These are phyloP conservation scores for Luehdorfia chinensis DNA, from an alignment of 1,140 invertebrate species.

Conservation along the genomic window DNA sequence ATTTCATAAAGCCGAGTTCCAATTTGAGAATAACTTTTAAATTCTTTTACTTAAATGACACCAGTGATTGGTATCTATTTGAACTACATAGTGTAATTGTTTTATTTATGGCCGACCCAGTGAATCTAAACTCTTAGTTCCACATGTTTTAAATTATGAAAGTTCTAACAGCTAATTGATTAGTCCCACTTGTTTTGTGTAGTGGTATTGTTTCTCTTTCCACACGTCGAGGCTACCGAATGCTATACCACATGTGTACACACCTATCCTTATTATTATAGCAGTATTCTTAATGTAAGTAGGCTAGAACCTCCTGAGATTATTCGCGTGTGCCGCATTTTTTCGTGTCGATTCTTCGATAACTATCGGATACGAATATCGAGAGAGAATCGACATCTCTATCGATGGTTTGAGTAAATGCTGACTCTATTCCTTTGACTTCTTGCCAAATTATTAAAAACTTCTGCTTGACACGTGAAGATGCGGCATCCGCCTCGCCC, in stretches of 20 bases:
- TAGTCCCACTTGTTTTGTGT: no score
- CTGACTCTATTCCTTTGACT: conserved; percentile 5
- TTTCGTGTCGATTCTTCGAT: conserved; percentile 18
- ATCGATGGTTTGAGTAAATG: no score
- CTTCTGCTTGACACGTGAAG: conserved; percentile 16
- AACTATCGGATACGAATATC: neutral
- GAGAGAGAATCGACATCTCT: no score
- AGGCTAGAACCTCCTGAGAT: conserved; percentile 67
- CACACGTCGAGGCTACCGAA: conserved; percentile 48
- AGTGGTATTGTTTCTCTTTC: conserved; percentile 6
- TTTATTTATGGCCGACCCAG: no score
- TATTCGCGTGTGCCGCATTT: conserved; percentile 32
- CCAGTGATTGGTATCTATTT: no score
- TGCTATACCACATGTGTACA: conserved; percentile 64
- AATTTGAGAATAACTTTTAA: no score
- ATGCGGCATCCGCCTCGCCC: conserved; percentile 32
- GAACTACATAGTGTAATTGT: no score
- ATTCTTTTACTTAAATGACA: no score
- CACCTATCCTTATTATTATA: conserved; percentile 57
- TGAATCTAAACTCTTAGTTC: no score
- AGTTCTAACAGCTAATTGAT: no score
- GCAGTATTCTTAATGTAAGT: conserved; percentile 71
- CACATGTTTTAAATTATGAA: no score
- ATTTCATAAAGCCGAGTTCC: no score
- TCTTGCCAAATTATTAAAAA: conserved; percentile 2